phyloP scores from a whole-genome alignment of 2,113 vertebrate genomes.

The Alosa alosa region DNA sequence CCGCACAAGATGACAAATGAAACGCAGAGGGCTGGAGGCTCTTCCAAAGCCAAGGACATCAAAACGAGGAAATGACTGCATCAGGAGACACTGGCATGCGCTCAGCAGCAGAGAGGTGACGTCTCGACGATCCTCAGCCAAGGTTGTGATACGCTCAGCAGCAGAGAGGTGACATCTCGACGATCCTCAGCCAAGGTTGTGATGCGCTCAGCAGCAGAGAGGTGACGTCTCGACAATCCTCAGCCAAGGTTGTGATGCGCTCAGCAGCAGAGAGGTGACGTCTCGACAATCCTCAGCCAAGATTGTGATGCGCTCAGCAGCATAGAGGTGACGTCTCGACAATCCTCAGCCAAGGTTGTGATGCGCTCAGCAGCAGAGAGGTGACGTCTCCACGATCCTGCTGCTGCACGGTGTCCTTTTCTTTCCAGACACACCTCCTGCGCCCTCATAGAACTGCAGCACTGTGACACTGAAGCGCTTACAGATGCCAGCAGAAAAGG shows the following conservation, averaged over 20 bases:
- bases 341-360: too few species aligned
- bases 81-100: neutral
- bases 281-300: too few species aligned
- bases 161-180: neutral
- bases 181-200: too few species aligned
- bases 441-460: neutral
- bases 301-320: too few species aligned
- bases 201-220: neutral
- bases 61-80: neutral
- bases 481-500: neutral
- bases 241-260: too few species aligned
- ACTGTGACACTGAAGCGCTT: neutral
- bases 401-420: neutral
- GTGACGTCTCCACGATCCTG: slow-evolving; percentile 2
- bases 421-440: neutral
- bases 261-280: neutral
- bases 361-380: neutral
- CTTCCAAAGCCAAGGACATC: slow-evolving; percentile 25
- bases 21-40: slow-evolving; percentile 25
- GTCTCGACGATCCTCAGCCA: neutral
- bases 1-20: slow-evolving; percentile 37
- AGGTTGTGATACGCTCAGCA: too few species aligned
- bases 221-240: slow-evolving; percentile 5
- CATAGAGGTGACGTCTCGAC: neutral
- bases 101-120: neutral